These are phyloP conservation scores for Trissolcus brochymenae DNA, from an alignment of 2,888 invertebrate genomes.

Conservation along the genomic window DNA sequence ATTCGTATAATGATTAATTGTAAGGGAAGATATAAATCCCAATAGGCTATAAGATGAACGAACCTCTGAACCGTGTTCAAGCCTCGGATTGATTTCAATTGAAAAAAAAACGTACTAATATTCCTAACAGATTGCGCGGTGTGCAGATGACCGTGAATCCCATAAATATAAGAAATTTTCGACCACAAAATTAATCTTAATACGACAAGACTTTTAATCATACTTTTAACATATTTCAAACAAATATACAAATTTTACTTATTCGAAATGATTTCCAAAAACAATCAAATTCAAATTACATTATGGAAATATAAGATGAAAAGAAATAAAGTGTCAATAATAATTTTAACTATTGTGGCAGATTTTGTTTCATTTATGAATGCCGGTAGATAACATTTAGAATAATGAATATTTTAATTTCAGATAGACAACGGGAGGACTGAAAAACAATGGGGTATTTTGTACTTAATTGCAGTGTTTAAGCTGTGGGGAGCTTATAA, in stretches of 20 bases:
- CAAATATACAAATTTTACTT: no score
- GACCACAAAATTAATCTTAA: slow-evolving; percentile 10
- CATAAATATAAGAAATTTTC: slow-evolving; percentile 28
- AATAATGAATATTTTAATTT: slow-evolving; percentile 37
- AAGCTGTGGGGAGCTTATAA: slow-evolving; percentile 35
- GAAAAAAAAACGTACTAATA: slow-evolving; percentile 62
- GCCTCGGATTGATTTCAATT: slow-evolving; percentile 57
- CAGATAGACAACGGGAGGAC: slow-evolving; percentile 3
- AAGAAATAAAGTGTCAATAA: no score
- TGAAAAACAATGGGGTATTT: slow-evolving; percentile 31
- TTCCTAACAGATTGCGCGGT: slow-evolving; percentile 63
- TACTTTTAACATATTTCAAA: no score
- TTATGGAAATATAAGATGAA: no score
- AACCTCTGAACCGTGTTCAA: slow-evolving; percentile 8
- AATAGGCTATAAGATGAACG: slow-evolving; percentile 22
- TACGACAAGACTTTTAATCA: neutral
- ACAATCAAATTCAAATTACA: no score
- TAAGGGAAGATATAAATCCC: neutral
- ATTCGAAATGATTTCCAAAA: no score
- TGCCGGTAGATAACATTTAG: neutral
- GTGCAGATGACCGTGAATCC: slow-evolving; percentile 64
- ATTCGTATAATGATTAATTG: no score
- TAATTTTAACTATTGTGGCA: no score
- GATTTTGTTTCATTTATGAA: no score
- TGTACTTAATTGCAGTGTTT: slow-evolving; percentile 48